Base-by-base conservation (phyloP, 1,140 invertebrate species). In the Meteorus sp. region DNA sequence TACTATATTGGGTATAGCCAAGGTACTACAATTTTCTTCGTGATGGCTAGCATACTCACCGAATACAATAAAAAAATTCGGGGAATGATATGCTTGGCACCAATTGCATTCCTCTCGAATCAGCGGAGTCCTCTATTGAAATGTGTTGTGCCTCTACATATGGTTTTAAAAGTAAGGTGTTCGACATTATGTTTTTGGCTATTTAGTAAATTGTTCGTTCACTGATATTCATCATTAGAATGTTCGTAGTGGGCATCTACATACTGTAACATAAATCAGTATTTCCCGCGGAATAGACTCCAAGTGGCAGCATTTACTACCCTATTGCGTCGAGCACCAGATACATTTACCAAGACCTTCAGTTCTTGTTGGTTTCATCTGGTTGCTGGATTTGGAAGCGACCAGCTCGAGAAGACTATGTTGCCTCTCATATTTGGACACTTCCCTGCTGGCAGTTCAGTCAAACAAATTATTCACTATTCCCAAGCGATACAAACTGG, bases 361-460 rank as follows among this genome's bases (percentile, higher is more conserved):
- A 76, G 76, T 45, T 66, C 64, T 27, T 71, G 65, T 17, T 78
- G 75, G 74, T 75, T 78, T 56, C 68, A 75, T 48, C 23, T 78
- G 5, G 65, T 80, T 1, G 76, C 75, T 31, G 76, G 76, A 39
- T 80, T 77, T 44, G 76, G 74, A n/a, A 80, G 75, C 23, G 68
- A 80, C 66, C 77, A 79, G 20, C 50, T 79, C 7, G 76, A 79
- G 23, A 76, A 80, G 43, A 66, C 72, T 4, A 80, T 85, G 67
- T 45, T 85, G 1, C 80, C 84, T 3, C 73, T 88, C 0, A 88
- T 89, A 63, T 72, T 88, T 22, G 80, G 81, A 9, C 89, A 92
- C 64, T 86, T 86, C 59, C 90, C 90, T 0, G 86, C 88, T 19
- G 89, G 90, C 1, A 85, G 88, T 1, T 91, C 89, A 0, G 80